Base-by-base conservation (phyloP, 2,888 invertebrate genomes). In the Lucinisca nassula region DNA sequence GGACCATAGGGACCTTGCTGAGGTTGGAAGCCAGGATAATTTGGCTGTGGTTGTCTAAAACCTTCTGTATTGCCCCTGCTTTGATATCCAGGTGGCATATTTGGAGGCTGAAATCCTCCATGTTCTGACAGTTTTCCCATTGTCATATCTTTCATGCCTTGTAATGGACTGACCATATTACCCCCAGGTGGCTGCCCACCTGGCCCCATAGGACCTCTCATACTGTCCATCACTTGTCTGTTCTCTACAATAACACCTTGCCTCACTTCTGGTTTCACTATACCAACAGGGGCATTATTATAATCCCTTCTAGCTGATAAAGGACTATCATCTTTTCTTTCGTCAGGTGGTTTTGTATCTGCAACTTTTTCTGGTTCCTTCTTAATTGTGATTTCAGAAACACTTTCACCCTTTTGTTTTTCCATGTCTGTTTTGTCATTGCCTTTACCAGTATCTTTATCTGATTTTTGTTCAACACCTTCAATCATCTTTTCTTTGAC, bases 241-340 rank as follows among this genome's bases (percentile, higher is more conserved):
- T 90, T 90, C 70, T 90, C 90, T 27, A 90, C 90, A 37, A 90
- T 90, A 21, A 90, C 90, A 37, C 90, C 90, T 37, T 90, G 90
- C 45, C 90, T 74, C 12, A 90, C 87, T 61, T 90, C 90, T 27
- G 90, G 90, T 76, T 90, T 90, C 35, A 90, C 90, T 10, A 90
- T 87, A n/a, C 90, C 90, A 35, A 90, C 87, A 30, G 90, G 90
- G 24, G 88, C 88, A 87, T 90, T 88, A 83, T 90, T 88, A 21
- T 87, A 88, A 77, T 90, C 86, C 75, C 84, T 90, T 81, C 88
- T 84, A n/a, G 79, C 82, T 40, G 86, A 85, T 30, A 90, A 67
- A 2, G 88, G 88, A 79, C 90, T 90, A 30, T 90, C 90, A 24
- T 55, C 14, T 24, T 27, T 32, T 67, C 74, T 35, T 14, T 38